phyloP scores from a whole-genome alignment of 1,140 invertebrate species.

The Drosophila pruinosa region DNA sequence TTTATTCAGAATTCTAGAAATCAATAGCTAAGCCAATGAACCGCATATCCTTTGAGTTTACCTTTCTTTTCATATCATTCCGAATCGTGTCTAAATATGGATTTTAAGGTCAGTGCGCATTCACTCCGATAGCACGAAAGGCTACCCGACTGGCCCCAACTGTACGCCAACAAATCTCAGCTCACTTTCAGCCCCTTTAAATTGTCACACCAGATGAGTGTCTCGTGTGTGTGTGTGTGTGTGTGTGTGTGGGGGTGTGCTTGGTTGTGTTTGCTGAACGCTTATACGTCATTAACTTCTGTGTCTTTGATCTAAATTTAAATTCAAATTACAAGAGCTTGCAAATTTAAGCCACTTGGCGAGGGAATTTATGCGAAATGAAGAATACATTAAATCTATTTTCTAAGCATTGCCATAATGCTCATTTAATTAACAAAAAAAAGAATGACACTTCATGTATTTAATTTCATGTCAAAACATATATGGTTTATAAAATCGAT shows the following conservation, averaged over 20 bases:
- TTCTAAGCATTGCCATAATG: not conserved
- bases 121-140: not conserved
- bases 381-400: not conserved
- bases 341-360: not conserved
- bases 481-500: no score
- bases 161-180: not conserved
- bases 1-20: slow-evolving; percentile 3
- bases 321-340: slow-evolving; percentile 17
- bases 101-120: slow-evolving; percentile 68
- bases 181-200: slow-evolving; percentile 21
- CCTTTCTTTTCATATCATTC: not conserved
- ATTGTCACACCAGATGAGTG: not conserved
- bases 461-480: no score
- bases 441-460: no score
- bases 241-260: slow-evolving; percentile 5
- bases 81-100: slow-evolving; percentile 30
- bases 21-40: slow-evolving; percentile 14
- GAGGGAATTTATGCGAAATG: not conserved
- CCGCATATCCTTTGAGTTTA: not conserved
- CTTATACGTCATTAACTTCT: slow-evolving; percentile 56
- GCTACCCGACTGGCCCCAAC: not conserved
- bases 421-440: not conserved
- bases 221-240: not conserved
- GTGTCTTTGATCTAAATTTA: slow-evolving; percentile 73
- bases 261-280: not conserved